Evolutionary conservation across 1,140 invertebrate species (phyloP).

Genomic region (Whitmania pigra): DNA sequence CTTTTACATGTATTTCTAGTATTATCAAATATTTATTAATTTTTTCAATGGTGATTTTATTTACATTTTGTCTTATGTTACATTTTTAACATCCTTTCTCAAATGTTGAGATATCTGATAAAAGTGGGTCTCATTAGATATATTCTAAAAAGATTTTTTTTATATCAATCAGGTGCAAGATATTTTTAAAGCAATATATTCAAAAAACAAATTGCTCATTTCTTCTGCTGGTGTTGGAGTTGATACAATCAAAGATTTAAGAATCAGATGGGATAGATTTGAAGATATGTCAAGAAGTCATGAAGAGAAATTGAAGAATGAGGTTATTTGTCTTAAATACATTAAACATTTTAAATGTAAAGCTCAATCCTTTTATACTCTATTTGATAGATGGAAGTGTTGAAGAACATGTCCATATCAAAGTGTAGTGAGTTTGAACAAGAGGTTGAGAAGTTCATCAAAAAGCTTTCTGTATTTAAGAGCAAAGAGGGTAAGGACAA

Average conservation of each 20-base stretch:
- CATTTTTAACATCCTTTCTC: neutral
- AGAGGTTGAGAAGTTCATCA: slow-evolving; percentile 56
- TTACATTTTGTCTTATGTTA: neutral
- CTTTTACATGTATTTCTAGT: neutral
- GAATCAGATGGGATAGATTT: slow-evolving; percentile 65
- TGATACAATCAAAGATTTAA: slow-evolving; percentile 54
- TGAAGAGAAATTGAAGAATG: slow-evolving; percentile 44
- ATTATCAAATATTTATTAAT: neutral
- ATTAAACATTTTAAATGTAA: neutral
- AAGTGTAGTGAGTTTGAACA: slow-evolving; percentile 55
- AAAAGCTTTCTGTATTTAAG: neutral
- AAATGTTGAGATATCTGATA: neutral
- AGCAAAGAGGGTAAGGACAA: too few relatives aligned
- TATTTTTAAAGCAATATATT: slow-evolving; percentile 52
- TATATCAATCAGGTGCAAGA: slow-evolving; percentile 48
- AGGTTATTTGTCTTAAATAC: slow-evolving; percentile 30
- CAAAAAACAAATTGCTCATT: slow-evolving; percentile 55
- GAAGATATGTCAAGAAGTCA: slow-evolving; percentile 54
- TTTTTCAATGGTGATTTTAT: neutral
- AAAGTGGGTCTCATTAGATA: slow-evolving; percentile 6
- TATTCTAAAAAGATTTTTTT: too few relatives aligned
- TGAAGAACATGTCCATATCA: slow-evolving; percentile 54
- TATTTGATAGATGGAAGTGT: slow-evolving; percentile 49
- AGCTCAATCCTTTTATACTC: slow-evolving; percentile 19
- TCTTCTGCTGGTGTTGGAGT: slow-evolving; percentile 52